These are phyloP conservation scores for Panopea generosa DNA, from an alignment of 2,888 invertebrate genomes.

Conservation along the genomic window DNA sequence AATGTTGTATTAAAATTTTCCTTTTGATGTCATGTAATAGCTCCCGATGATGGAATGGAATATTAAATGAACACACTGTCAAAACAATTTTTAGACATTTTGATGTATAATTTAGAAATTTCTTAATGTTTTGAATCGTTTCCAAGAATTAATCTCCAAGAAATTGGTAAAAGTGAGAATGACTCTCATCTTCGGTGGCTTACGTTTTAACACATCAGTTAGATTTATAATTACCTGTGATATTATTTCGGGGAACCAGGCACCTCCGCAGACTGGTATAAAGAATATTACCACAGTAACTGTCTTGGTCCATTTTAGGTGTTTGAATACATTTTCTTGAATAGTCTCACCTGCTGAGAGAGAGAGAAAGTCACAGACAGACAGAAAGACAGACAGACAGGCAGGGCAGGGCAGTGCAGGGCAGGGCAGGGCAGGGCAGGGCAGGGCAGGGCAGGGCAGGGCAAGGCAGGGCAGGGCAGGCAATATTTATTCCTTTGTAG, in stretches of 20 bases:
- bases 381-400: no score
- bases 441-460: no score
- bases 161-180: constrained; percentile 31
- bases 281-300: no score
- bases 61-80: constrained; percentile 53
- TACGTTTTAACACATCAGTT: constrained; percentile 3
- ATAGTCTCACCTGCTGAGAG: no score
- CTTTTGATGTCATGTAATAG: constrained; percentile 52
- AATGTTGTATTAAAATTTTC: constrained; percentile 50
- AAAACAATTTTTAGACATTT: constrained; percentile 52
- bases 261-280: background rate
- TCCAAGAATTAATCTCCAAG: constrained; percentile 39
- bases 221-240: background rate
- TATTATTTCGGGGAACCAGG: background rate
- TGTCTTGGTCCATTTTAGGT: no score
- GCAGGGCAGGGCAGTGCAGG: no score
- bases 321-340: no score
- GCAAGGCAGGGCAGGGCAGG: no score
- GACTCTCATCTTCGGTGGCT: constrained; percentile 20
- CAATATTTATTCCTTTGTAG: no score
- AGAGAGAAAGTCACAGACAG: no score
- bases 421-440: no score
- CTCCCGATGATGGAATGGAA: constrained; percentile 36
- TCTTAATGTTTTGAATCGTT: constrained; percentile 44
- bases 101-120: constrained; percentile 56